Base-by-base conservation (phyloP, 2,113 vertebrate genomes). In the Prunella fulvescens region DNA sequence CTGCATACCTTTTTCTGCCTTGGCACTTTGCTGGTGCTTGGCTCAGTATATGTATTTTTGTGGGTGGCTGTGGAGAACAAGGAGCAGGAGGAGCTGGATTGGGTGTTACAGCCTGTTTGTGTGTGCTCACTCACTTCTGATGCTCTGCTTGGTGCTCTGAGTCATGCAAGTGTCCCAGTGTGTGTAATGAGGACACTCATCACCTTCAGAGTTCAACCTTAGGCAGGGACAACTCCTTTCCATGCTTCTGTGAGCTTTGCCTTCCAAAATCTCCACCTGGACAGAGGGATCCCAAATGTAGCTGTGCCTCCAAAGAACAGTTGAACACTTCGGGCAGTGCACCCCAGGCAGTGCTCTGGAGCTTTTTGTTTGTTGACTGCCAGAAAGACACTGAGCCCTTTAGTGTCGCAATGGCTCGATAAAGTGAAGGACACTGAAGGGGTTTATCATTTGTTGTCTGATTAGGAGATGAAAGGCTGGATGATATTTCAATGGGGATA, bases 381-480 rank as follows among this genome's bases (percentile, higher is more conserved):
- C 74, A 83, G 85, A 81, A 88, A 79, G 54, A 74, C 83, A 40
- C 71, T 37, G 82, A 90, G 58, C 81, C 47, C 40, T 88, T 73
- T 35, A 50, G 88, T 94, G 95, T 95, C 0, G 93, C 88, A 93
- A 90, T 29, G 16, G 35, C 47, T 61, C 10, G 4, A 87, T 93
- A 94, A 97, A 78, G 57, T 66, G 94, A 95, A 90, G 94, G 93
- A 73, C 90, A 0, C 74, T 83, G 66, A 69, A 58, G 66, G 31
- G 62, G 50, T 66, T 95, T 82, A 70, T 95, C 28, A 17, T 80
- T 69, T 88, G 26, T 90, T 88, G 82, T 73, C 90, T 60, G 71
- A 79, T 48, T 58, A 77, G 47, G 47, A 93, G 85, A 33, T 96
- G 76, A 97, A 96, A 96, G 93, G 90, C 88, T 90, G 50, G 39